phyloP scores from a whole-genome alignment of 2,888 invertebrate species.

The Litoditis marina region DNA sequence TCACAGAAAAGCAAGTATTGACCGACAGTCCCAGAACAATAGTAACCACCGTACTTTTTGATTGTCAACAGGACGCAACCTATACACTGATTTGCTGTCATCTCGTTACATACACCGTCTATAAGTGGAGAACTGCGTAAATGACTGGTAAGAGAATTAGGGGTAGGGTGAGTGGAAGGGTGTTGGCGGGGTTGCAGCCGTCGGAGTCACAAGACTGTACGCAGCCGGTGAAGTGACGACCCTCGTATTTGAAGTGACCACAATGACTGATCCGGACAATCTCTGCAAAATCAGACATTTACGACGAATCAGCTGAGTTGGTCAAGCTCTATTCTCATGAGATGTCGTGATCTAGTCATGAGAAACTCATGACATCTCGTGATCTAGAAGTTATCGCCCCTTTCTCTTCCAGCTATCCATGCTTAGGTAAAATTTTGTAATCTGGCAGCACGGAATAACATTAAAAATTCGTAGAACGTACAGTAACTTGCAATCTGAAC shows the following conservation, averaged over 20 bases:
- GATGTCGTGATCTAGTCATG: too few relatives aligned
- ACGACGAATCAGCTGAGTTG: too few relatives aligned
- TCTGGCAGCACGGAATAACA: too few relatives aligned
- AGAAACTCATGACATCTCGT: too few relatives aligned
- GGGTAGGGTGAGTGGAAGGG: not conserved
- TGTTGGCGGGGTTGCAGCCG: conserved; percentile 52
- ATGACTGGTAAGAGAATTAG: not conserved
- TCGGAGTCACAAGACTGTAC: conserved; percentile 57
- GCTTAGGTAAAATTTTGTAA: too few relatives aligned
- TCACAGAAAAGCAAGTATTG: too few relatives aligned
- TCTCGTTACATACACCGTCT: not conserved
- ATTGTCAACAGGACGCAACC: too few relatives aligned
- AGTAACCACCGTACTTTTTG: too few relatives aligned
- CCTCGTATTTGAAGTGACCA: conserved; percentile 80
- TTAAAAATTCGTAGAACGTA: too few relatives aligned
- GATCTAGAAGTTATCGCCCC: too few relatives aligned
- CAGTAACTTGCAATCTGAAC: conserved; percentile 6
- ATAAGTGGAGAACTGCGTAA: conserved; percentile 1
- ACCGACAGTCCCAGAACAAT: not conserved
- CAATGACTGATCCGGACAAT: conserved; percentile 95
- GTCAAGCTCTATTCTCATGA: too few relatives aligned
- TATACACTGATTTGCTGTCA: not conserved
- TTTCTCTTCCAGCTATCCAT: too few relatives aligned
- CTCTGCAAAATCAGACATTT: conserved; percentile 67
- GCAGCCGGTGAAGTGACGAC: conserved; percentile 54